phyloP scores from a whole-genome alignment of 2,888 invertebrate species.

The Ferrisia virgata region DNA sequence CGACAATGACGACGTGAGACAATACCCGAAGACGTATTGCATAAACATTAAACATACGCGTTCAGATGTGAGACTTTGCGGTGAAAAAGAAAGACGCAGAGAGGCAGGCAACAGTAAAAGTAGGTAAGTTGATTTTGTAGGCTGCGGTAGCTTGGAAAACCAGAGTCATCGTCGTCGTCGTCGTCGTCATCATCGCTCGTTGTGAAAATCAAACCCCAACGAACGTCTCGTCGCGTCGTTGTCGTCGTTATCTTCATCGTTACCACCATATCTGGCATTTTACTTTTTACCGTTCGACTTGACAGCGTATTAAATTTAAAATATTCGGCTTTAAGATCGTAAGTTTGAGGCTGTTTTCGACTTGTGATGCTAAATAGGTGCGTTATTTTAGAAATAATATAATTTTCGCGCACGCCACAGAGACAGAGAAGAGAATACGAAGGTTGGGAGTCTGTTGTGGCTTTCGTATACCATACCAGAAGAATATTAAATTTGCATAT shows the following conservation, averaged over 20 bases:
- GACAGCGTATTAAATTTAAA: slow-evolving; percentile 30
- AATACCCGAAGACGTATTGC: background rate
- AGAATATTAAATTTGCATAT: slow-evolving; percentile 18
- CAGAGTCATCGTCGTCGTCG: background rate
- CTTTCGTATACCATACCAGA: background rate
- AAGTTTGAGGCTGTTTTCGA: slow-evolving; percentile 10
- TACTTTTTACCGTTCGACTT: background rate
- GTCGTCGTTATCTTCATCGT: too few relatives aligned
- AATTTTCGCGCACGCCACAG: slow-evolving; percentile 19
- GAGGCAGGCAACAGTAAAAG: background rate
- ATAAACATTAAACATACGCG: too few relatives aligned
- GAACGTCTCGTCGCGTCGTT: too few relatives aligned
- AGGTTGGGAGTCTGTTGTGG: background rate
- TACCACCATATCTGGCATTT: background rate
- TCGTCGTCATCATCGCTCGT: background rate
- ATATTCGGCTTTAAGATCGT: slow-evolving; percentile 30
- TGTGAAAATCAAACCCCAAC: background rate
- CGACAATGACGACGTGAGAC: background rate
- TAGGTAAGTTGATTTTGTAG: background rate
- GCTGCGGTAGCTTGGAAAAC: background rate
- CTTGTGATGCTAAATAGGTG: background rate
- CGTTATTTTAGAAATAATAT: slow-evolving; percentile 1
- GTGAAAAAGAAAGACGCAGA: background rate
- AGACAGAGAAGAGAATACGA: too few relatives aligned
- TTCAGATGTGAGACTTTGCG: too few relatives aligned